Conservation (phyloP, 2,888 invertebrate species). For the Acanthoscelides obtectus region DNA sequence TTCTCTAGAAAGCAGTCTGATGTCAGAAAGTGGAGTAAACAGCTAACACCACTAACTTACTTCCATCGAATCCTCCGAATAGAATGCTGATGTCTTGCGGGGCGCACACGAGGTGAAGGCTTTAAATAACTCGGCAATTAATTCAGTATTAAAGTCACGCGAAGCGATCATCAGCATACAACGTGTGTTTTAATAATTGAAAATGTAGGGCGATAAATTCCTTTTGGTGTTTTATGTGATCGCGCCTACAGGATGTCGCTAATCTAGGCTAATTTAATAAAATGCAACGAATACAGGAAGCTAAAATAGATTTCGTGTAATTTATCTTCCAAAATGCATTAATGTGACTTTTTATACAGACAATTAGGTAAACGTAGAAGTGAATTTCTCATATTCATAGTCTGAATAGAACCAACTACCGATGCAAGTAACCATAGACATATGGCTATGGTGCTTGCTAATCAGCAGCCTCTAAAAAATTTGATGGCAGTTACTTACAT, state of each 20-base stretch:
- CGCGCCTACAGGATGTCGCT: neutral
- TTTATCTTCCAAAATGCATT: no score
- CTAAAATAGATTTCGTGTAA: no score
- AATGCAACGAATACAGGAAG: no score
- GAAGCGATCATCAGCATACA: slow-evolving; percentile 34
- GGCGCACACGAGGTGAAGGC: neutral
- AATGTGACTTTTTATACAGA: no score
- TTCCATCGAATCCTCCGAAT: neutral
- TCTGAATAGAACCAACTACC: no score
- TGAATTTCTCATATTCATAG: no score
- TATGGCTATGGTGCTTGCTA: no score
- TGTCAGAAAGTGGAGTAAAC: neutral
- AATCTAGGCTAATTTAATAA: neutral
- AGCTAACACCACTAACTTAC: neutral
- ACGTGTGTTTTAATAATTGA: slow-evolving; percentile 15
- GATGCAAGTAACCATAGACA: no score
- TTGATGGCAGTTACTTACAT: no score
- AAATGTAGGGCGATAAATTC: slow-evolving; percentile 9
- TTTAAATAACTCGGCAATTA: neutral
- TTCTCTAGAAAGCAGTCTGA: no score
- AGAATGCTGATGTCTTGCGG: neutral
- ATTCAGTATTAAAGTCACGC: slow-evolving; percentile 26
- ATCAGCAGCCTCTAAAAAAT: no score
- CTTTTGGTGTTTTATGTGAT: neutral
- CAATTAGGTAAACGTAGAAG: no score